A percentile compares a stretch with the other conserved stretches of the same genome.
These are phyloP conservation scores for Plecotus auritus DNA, from an alignment of 2,113 vertebrate genomes.

Conservation along the genomic window DNA sequence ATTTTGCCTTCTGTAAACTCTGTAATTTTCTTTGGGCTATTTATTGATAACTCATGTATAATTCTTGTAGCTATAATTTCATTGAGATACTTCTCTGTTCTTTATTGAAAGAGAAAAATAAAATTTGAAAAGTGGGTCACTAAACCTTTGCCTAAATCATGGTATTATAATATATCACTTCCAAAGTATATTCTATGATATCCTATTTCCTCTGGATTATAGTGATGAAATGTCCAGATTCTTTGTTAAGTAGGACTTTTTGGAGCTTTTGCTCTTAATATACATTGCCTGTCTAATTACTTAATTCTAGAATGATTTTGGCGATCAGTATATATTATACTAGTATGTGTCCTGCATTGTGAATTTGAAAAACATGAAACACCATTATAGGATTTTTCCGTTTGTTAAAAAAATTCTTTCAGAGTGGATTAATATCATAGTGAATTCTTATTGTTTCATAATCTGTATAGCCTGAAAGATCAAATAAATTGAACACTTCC, in stretches of 20 bases:
- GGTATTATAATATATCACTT: background rate
- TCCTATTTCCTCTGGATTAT: background rate
- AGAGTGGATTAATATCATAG: background rate
- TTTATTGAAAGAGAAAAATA: background rate
- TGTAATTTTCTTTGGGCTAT: background rate
- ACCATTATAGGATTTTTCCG: background rate
- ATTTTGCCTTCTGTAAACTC: background rate
- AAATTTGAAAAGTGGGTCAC: background rate
- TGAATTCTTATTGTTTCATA: slow-evolving; percentile 8
- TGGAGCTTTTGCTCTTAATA: background rate
- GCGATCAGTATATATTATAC: background rate
- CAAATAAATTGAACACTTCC: slow-evolving; percentile 22
- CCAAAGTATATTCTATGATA: background rate
- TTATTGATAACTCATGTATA: background rate
- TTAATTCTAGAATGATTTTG: background rate
- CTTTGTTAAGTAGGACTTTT: background rate
- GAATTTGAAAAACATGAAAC: slow-evolving; percentile 15
- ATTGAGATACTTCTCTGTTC: background rate
- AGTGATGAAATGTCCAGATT: background rate
- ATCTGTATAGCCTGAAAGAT: slow-evolving; percentile 3
- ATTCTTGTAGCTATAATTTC: background rate
- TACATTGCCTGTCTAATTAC: background rate
- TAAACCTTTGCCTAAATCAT: background rate
- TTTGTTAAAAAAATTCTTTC: background rate
- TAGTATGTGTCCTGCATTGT: background rate